phyloP scores from a whole-genome alignment of 1,140 invertebrate genomes.

The Wiebesia pumilae region DNA sequence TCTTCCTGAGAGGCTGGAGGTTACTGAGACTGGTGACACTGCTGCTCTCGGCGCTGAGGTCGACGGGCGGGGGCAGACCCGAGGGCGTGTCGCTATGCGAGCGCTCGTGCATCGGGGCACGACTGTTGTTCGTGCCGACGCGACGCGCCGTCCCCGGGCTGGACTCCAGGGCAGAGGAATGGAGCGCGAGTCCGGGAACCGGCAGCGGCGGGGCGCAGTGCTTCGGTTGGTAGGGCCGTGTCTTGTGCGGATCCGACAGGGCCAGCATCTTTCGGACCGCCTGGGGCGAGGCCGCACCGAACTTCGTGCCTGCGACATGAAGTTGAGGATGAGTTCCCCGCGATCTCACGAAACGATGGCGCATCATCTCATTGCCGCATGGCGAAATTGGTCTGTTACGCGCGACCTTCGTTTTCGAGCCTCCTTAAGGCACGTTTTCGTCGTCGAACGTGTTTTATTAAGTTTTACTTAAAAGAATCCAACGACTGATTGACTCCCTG shows the following conservation, averaged over 20 bases:
- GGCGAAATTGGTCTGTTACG: background rate
- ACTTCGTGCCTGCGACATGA: conserved; percentile 77
- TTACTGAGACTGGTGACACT: conserved; percentile 94
- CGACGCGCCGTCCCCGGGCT: conserved; percentile 82
- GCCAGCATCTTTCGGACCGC: conserved; percentile 94
- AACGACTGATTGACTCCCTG: too few relatives aligned
- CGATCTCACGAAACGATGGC: too few relatives aligned
- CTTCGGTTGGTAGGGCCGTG: conserved; percentile 88
- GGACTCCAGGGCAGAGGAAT: conserved; percentile 75
- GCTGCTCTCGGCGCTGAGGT: conserved; percentile 94
- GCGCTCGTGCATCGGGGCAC: conserved; percentile 85
- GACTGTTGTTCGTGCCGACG: conserved; percentile 76
- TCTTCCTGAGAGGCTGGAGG: conserved; percentile 88
- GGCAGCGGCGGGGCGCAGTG: conserved; percentile 75
- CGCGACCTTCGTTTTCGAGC: too few relatives aligned
- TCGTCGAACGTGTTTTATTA: background rate
- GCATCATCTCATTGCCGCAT: too few relatives aligned
- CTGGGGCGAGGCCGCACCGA: conserved; percentile 95
- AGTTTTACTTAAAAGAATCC: background rate
- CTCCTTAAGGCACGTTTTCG: background rate
- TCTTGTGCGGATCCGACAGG: conserved; percentile 90
- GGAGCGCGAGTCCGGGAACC: conserved; percentile 72
- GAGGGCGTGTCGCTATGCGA: conserved; percentile 93
- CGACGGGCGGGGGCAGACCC: conserved; percentile 86
- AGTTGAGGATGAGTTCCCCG: background rate